Evolutionary conservation across 2,113 vertebrate species (phyloP), one percentile per base, ranked within the genome.

Genomic region (Siphamia tubifer): DNA sequence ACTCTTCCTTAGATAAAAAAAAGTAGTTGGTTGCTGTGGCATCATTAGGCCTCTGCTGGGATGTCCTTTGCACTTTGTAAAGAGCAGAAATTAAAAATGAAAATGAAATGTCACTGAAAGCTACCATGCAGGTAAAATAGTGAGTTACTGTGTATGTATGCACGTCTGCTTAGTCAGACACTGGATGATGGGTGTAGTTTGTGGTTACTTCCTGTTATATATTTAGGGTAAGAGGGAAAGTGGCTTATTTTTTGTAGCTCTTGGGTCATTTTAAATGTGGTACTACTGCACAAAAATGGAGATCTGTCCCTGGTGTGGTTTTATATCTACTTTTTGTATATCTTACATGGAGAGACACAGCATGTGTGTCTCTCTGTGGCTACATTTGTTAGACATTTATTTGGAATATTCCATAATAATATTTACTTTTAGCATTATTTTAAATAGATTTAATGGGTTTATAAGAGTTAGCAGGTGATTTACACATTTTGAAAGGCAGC

Each of bases 271-370:
- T 34, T 60, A 27, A 15, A 15, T 71, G 8, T 20, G 8, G 28
- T 11, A 12, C 19, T 34, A 34, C 49, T 34, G 21, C 30, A 58
- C 28, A 39, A 42, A 44, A 48, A 31, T 31, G 10, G 17, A 40
- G 45, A 60, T 43, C 12, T 43, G 8, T 65, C 20, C 32, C 48
- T 28, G 3, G 17, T 58, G 11, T 60, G n/a, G 53, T n/a, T 31
- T 32, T 55, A 23, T 40, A 25, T 67, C 19, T 35, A 20, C 28
- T 27, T 32, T 61, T 44, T 68, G 35, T 73, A 35, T 35, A 35
- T 61, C 20, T 57, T 36, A 42, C 52, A 31, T 25, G 34, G 31
- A 19, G 51, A 60, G 9, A n/a, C n/a, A n/a, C n/a, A n/a, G 24
- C 42, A 4, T 36, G 20, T 52, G 23, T 31, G 19, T 49, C 6